Conservation (phyloP, 1,140 invertebrate species). For the Mesaphorura yosii region DNA sequence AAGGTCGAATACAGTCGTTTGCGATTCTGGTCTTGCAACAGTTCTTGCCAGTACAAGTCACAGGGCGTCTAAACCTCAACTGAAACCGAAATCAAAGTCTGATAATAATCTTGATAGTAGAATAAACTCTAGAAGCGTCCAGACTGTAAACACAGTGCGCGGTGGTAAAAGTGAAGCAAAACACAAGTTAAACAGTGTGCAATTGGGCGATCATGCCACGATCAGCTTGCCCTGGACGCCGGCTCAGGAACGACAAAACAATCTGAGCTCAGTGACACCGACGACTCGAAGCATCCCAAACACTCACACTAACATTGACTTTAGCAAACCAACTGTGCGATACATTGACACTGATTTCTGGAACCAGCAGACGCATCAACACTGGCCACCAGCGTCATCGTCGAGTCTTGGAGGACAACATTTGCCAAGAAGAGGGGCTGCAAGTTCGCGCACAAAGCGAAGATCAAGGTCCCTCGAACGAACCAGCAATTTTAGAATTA, state of each 20-base stretch:
- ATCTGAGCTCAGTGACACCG: constrained; percentile 25
- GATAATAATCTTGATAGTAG: constrained; percentile 36
- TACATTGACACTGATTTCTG: constrained; percentile 25
- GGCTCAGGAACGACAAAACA: constrained; percentile 23
- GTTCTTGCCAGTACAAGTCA: not conserved
- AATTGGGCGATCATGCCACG: constrained; percentile 29
- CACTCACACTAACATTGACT: constrained; percentile 25
- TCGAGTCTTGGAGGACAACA: not conserved
- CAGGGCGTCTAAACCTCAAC: constrained; percentile 6
- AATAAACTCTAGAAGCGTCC: too few relatives aligned
- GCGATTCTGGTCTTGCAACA: not conserved
- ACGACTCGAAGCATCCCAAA: constrained; percentile 13
- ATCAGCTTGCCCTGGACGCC: constrained; percentile 29
- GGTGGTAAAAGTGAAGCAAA: constrained; percentile 4
- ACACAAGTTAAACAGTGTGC: constrained; percentile 29
- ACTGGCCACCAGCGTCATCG: too few relatives aligned
- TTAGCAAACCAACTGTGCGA: constrained; percentile 7
- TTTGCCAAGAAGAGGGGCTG: not conserved
- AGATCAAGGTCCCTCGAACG: constrained; percentile 34
- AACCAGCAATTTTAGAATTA: constrained; percentile 28
- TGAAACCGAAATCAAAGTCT: constrained; percentile 35
- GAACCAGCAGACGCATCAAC: constrained; percentile 3
- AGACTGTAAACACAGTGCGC: too few relatives aligned
- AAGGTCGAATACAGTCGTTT: too few relatives aligned
- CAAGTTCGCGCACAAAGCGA: too few relatives aligned